These are phyloP conservation scores for Chromoteleia sp. DNA, from an alignment of 2,888 invertebrate species.

Conservation along the genomic window DNA sequence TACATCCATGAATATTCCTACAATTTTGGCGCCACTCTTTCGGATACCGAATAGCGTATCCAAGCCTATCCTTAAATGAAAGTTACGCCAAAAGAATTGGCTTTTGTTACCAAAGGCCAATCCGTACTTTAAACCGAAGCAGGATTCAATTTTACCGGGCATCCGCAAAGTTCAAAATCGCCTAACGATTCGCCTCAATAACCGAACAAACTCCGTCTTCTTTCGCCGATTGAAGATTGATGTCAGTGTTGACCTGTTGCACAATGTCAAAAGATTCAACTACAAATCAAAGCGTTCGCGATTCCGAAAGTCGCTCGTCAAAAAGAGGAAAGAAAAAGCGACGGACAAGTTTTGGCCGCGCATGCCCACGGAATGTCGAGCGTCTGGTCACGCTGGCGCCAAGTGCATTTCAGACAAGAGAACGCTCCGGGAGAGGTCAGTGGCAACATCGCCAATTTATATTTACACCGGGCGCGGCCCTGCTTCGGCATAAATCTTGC, in stretches of 20 bases:
- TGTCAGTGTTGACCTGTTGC: conserved; percentile 13
- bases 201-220: background rate
- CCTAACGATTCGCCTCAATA: no score
- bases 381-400: conserved; percentile 59
- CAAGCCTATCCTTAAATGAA: no score
- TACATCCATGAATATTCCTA: no score
- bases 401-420: conserved; percentile 56
- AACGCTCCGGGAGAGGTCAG: conserved; percentile 52
- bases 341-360: conserved; percentile 27
- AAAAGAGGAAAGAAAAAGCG: conserved; percentile 29
- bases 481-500: conserved; percentile 42
- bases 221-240: conserved; percentile 6
- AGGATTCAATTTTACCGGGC: no score
- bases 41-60: no score
- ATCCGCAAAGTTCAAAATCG: no score
- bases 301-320: conserved; percentile 36
- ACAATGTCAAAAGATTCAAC: conserved; percentile 27
- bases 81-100: no score
- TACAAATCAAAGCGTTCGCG: conserved; percentile 26
- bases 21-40: no score
- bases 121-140: no score
- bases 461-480: conserved; percentile 38
- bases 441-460: conserved; percentile 44
- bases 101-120: no score
- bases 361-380: conserved; percentile 34